phyloP scores from a whole-genome alignment of 2,888 invertebrate genomes.

The Coremacera marginata region DNA sequence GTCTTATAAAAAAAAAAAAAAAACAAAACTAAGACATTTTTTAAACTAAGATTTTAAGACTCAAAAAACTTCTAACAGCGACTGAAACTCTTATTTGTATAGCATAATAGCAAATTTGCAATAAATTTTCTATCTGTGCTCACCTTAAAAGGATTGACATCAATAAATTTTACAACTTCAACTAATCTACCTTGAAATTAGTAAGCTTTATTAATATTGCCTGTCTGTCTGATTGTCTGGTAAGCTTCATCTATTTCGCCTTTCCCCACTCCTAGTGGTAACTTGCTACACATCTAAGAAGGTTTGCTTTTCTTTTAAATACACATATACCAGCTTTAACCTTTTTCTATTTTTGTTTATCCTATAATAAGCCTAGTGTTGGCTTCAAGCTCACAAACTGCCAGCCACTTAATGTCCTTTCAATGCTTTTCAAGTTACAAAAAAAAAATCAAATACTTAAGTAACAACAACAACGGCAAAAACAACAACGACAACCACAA shows the following conservation, averaged over 20 bases:
- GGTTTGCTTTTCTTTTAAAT: neutral
- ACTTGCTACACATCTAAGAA: neutral
- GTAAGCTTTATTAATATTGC: neutral
- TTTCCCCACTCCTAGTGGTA: neutral
- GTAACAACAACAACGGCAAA: neutral
- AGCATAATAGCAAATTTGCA: neutral
- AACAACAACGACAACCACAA: neutral
- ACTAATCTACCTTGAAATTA: neutral
- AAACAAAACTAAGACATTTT: too few relatives aligned
- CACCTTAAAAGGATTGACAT: too few relatives aligned
- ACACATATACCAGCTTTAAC: neutral
- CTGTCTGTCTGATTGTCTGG: neutral
- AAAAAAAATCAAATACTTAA: neutral
- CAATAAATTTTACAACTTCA: neutral
- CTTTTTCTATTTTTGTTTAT: neutral
- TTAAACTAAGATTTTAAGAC: too few relatives aligned
- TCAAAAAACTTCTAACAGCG: too few relatives aligned
- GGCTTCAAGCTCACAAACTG: neutral
- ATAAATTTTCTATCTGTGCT: too few relatives aligned
- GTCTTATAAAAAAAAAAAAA: too few relatives aligned
- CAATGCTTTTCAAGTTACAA: neutral
- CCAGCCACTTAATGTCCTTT: conserved; percentile 9
- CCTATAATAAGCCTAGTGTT: conserved; percentile 3
- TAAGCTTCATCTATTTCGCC: neutral
- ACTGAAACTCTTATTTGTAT: neutral